A percentile compares a stretch with the other conserved stretches of the same genome.
phyloP scores from a whole-genome alignment of 2,888 invertebrate genomes.

The Drosophila monieri region DNA sequence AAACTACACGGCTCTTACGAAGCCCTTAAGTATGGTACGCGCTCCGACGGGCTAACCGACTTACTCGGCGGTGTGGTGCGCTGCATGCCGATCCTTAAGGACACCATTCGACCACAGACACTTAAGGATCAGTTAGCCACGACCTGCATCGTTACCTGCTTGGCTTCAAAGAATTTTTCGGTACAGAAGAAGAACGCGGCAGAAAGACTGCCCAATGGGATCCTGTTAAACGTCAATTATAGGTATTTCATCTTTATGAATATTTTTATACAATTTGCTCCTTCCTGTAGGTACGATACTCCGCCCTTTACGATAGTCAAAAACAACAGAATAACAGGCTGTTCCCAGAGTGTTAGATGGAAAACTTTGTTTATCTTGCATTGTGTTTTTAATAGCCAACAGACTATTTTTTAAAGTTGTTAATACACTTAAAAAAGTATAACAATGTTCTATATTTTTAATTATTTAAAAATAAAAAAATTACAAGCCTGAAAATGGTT shows the following conservation, averaged over 20 bases:
- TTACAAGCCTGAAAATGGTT: no score
- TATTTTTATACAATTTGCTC: no score
- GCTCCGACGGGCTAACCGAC: conserved; percentile 94
- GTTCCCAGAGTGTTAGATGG: no score
- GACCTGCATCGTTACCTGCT: conserved; percentile 93
- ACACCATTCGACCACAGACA: conserved; percentile 87
- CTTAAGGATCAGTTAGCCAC: conserved; percentile 90
- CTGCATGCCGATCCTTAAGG: conserved; percentile 89
- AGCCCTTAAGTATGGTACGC: conserved; percentile 95
- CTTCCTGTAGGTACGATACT: no score
- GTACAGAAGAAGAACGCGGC: conserved; percentile 85
- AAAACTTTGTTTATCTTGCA: no score
- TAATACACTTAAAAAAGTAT: no score
- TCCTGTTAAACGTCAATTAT: conserved; percentile 92
- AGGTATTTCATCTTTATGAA: conserved; percentile 65
- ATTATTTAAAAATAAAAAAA: no score
- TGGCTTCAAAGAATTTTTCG: conserved; percentile 82
- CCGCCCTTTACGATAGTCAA: no score
- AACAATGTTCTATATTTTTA: no score
- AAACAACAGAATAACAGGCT: no score
- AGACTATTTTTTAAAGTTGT: no score
- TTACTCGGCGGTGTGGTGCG: conserved; percentile 95
- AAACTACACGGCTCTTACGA: conserved; percentile 98
- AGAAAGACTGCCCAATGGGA: conserved; percentile 88
- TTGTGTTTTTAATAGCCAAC: no score